Base-by-base conservation (phyloP, 1,140 invertebrate genomes). In the Nasonia longicornis region DNA sequence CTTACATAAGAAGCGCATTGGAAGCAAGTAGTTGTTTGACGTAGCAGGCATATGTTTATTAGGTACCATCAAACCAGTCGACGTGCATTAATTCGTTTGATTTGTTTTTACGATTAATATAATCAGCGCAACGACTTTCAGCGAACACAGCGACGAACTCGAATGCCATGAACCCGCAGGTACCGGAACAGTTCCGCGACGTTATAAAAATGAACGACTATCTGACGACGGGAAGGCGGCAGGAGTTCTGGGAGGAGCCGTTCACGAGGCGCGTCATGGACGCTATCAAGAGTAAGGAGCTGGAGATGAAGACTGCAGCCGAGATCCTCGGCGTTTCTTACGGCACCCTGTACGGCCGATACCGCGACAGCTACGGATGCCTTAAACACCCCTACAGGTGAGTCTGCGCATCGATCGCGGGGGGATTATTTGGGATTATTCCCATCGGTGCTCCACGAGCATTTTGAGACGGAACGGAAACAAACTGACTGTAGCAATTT, bases 261-360 rank as follows among this genome's bases (percentile, higher is more conserved):
- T 95, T 95, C 81, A 95, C 95, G 70, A 93, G 95, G 88, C 92
- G 94, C 73, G 94, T 97, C 63, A 96, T 97, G 95, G 96, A 97
- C 88, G 95, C 96, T 20, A 96, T 97, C 31, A 95, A 96, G 85
- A 95, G 95, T 84, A 97, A 97, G 90, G 96, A 96, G 91, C 89
- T 97, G 85, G 96, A 97, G 91, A 97, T 97, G 96, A 97, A 97
- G 90, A 95, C 95, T 81, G 96, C 95, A n/a, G 96, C 96, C 8
- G 95, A 96, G 88, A 93, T 97, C 67, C 91, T 97, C 72, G 96
- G 96, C 22, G 96, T 97, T 2, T 97, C 96, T 14, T 97, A 97
- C 90, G 96, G 96, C 14, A 97, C 96, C 3, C 92, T 97, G 2
- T 97, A 97, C 86, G 96, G 96, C 29, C 91, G 96, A 85, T 97